Conservation (phyloP, 1,140 invertebrate genomes). For the Globodera rostochiensis region DNA sequence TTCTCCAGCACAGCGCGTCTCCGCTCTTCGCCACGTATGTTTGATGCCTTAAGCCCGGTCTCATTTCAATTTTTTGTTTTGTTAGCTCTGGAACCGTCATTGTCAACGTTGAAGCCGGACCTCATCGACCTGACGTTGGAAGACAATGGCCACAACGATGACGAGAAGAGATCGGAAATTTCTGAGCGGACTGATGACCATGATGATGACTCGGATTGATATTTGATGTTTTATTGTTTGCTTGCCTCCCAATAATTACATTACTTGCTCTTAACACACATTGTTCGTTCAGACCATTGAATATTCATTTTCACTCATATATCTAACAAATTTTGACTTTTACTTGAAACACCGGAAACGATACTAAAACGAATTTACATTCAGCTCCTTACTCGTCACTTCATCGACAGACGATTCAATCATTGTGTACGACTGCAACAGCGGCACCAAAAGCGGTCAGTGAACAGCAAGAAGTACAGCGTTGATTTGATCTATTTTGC, state of each 20-base stretch:
- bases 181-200: not conserved
- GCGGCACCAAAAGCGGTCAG: constrained; percentile 80
- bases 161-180: not conserved
- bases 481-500: constrained; percentile 98
- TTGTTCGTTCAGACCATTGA: too few relatives aligned
- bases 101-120: too few relatives aligned
- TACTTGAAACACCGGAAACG: too few relatives aligned
- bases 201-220: not conserved
- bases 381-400: constrained; percentile 75
- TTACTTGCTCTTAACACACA: too few relatives aligned
- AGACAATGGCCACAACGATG: not conserved
- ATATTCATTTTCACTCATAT: too few relatives aligned
- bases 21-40: not conserved
- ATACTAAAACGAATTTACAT: not conserved
- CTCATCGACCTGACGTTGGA: not conserved
- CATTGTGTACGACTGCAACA: constrained; percentile 98
- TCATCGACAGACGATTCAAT: constrained; percentile 99
- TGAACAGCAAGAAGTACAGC: constrained; percentile 99
- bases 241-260: too few relatives aligned
- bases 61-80: too few relatives aligned
- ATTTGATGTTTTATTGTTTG: too few relatives aligned
- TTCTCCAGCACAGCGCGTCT: not conserved
- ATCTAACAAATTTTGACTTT: too few relatives aligned
- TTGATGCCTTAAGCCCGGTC: not conserved
- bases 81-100: not conserved